A percentile compares a stretch with the other conserved stretches of the same genome.
phyloP scores from a whole-genome alignment of 2,888 invertebrate genomes.

The Amblyjoppa fuscipennis region DNA sequence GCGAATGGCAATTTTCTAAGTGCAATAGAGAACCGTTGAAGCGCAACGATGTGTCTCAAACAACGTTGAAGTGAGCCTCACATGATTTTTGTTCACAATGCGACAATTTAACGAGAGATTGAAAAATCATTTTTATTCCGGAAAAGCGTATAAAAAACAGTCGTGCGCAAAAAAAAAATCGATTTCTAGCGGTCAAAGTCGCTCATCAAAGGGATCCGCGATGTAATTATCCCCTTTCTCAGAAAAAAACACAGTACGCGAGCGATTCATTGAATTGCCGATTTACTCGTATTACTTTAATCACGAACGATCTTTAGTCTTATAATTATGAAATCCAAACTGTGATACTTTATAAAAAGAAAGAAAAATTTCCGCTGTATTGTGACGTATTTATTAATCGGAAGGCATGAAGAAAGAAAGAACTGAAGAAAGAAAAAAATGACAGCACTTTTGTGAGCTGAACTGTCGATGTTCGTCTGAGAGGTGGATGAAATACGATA shows the following conservation, averaged over 20 bases:
- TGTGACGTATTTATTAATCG: conserved; percentile 57
- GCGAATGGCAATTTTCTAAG: conserved; percentile 51
- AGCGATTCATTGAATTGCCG: conserved; percentile 12
- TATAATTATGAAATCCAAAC: conserved; percentile 66
- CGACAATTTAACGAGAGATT: conserved; percentile 23
- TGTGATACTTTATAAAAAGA: conserved; percentile 66
- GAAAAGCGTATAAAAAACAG: background rate
- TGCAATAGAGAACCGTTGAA: conserved; percentile 56
- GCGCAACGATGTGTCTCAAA: conserved; percentile 23
- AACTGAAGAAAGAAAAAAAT: background rate
- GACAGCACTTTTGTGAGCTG: conserved; percentile 47
- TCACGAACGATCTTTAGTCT: conserved; percentile 57
- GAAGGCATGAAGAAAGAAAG: conserved; percentile 15
- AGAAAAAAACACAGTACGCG: conserved; percentile 22
- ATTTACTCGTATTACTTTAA: conserved; percentile 47
- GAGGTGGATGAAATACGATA: conserved; percentile 37
- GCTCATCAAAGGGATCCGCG: background rate
- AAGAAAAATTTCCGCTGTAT: conserved; percentile 49
- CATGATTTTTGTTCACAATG: conserved; percentile 12
- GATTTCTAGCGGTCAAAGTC: conserved; percentile 2
- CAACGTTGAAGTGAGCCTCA: conserved; percentile 45
- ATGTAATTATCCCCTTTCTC: background rate
- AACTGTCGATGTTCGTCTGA: conserved; percentile 57
- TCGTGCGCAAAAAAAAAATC: conserved; percentile 1
- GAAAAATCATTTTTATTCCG: conserved; percentile 31